A percentile compares a stretch with the other conserved stretches of the same genome.
Conservation (phyloP, 2,797 vertebrate genomes). For the Cirrhinus mrigala region DNA sequence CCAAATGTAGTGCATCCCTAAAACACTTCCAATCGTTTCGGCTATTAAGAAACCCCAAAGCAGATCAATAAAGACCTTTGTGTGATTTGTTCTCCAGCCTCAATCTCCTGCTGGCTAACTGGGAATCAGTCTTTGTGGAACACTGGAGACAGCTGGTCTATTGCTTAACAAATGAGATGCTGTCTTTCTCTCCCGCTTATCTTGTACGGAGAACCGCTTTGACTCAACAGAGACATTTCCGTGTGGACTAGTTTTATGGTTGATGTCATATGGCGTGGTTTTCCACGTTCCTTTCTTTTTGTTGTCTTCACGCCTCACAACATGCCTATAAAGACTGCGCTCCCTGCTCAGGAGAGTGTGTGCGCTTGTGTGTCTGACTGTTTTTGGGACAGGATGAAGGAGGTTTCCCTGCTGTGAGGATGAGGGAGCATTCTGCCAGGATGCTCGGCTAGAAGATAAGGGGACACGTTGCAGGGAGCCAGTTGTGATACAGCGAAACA, state of each 20-base stretch:
- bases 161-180: conserved; percentile 63
- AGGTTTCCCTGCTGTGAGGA: conserved; percentile 65
- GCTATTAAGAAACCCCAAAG: conserved; percentile 38
- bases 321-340: background rate
- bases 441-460: conserved; percentile 61
- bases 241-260: conserved; percentile 17
- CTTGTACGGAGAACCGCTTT: conserved; percentile 52
- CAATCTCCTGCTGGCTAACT: conserved; percentile 29
- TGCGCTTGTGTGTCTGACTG: conserved; percentile 5
- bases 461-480: conserved; percentile 56
- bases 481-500: conserved; percentile 64
- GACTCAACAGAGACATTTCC: conserved; percentile 24
- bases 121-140: conserved; percentile 35
- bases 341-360: conserved; percentile 19
- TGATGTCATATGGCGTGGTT: conserved; percentile 12
- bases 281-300: background rate
- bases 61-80: conserved; percentile 45
- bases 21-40: conserved; percentile 35
- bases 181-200: conserved; percentile 67
- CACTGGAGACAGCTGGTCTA: conserved; percentile 63
- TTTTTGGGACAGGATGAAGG: conserved; percentile 71
- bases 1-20: conserved; percentile 25
- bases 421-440: conserved; percentile 26
- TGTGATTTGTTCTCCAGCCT: conserved; percentile 33
- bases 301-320: conserved; percentile 27